Evolutionary conservation across 2,888 invertebrate genomes (phyloP), one percentile per base, ranked within the genome.

Genomic region (Trissolcus japonicus): DNA sequence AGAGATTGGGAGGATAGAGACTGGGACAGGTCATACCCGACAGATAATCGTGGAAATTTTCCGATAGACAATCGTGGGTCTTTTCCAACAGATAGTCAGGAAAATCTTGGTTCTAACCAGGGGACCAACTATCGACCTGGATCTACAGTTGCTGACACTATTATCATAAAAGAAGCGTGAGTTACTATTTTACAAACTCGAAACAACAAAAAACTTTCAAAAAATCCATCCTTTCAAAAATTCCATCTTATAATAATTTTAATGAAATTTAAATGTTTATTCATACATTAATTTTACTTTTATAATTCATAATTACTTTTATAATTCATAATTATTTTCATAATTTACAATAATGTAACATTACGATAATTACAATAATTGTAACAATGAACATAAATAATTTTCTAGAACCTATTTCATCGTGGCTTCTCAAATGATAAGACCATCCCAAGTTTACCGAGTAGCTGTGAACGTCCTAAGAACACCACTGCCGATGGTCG

Each of bases 381-480:
- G n/a, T 13, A 41, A 41, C 3, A 41, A 41, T 13, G 13, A 41
- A 41, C 2, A 2, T 41, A 13, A 13, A 13, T 43, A n/a, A 29
- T 35, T 76, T 91, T 91, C 41, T 90, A 96, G 96, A 74, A 96
- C 96, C 7, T 98, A 98, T 89, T 96, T 98, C 86, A 93, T 98
- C 79, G 95, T 98, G 29, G 96, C 98, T 0, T 97, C 98, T 3
- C 93, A 93, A 81, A 94, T 96, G 92, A 95, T 98, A 11, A 92
- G 98, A 4, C 98, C 98, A 0, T 96, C 96, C 0, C 95, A 97
- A 84, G 93, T 98, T 66, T 97, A 97, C 88, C 94, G 96, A 84
- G 94, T 98, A 6, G 94, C 95, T 0, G 97, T 96, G 0, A 95
- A 95, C 65, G 94, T 98, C 41, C 90, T 98, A 35, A 92, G 94